These are phyloP conservation scores for Elmis aenea DNA, from an alignment of 2,888 invertebrate genomes.

Conservation along the genomic window DNA sequence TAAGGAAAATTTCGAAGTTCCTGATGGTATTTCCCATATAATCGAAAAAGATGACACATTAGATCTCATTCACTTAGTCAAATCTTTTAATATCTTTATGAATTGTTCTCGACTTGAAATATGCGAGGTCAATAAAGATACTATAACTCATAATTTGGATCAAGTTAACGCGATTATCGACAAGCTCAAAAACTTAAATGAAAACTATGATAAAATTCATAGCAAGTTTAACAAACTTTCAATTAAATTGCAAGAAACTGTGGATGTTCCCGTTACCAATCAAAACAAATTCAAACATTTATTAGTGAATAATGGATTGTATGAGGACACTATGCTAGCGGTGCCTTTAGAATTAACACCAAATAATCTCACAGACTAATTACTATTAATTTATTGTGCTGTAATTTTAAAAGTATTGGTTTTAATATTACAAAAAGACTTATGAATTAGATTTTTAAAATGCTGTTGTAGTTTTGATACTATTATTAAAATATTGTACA, in stretches of 20 bases:
- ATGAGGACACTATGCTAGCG: not conserved
- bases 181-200: too few relatives aligned
- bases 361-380: too few relatives aligned
- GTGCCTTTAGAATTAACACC: constrained; percentile 2
- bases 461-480: too few relatives aligned
- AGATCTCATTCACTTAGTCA: constrained; percentile 5
- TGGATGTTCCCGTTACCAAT: not conserved
- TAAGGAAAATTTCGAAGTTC: constrained; percentile 3
- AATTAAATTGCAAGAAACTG: constrained; percentile 1
- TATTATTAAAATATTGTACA: too few relatives aligned
- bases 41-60: constrained; percentile 3
- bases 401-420: too few relatives aligned
- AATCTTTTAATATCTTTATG: not conserved
- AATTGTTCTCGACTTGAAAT: constrained; percentile 4
- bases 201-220: not conserved
- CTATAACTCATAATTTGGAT: too few relatives aligned
- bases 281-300: not conserved
- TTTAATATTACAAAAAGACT: too few relatives aligned
- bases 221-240: not conserved
- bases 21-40: constrained; percentile 4
- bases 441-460: too few relatives aligned
- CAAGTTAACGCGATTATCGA: too few relatives aligned
- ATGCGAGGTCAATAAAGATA: too few relatives aligned
- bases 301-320: not conserved
- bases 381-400: too few relatives aligned